Percentiles rank a stretch among this genome's conserved stretches.
phyloP scores from a whole-genome alignment of 1,140 invertebrate species.

The Cyrtorhinus lividipennis region DNA sequence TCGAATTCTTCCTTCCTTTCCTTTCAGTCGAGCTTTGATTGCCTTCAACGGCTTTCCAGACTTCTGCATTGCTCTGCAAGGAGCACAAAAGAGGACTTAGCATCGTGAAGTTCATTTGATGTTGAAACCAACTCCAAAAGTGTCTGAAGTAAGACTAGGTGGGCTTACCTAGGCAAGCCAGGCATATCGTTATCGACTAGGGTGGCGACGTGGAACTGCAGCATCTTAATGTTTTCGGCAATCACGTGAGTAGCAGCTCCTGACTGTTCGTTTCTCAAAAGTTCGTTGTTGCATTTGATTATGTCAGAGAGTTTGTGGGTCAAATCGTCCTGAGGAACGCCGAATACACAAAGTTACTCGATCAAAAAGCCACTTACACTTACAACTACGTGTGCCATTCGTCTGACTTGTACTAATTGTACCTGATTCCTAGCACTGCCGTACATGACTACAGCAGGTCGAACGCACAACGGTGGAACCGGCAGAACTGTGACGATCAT shows the following conservation, averaged over 20 bases:
- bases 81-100: slow-evolving; percentile 24
- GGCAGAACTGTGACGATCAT: slow-evolving; percentile 97
- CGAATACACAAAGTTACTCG: slow-evolving; percentile 13
- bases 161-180: slow-evolving; percentile 64
- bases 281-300: slow-evolving; percentile 96
- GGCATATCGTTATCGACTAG: slow-evolving; percentile 98
- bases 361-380: too few relatives aligned
- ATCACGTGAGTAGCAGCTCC: slow-evolving; percentile 96
- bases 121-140: too few relatives aligned
- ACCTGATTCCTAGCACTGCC: slow-evolving; percentile 89
- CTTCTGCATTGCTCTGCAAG: slow-evolving; percentile 89
- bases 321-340: slow-evolving; percentile 82
- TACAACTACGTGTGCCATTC: too few relatives aligned
- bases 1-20: slow-evolving; percentile 95
- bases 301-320: slow-evolving; percentile 98
- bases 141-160: neutral
- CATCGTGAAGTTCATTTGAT: neutral
- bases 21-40: slow-evolving; percentile 77
- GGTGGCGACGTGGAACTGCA: slow-evolving; percentile 98
- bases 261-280: slow-evolving; percentile 85
- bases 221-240: slow-evolving; percentile 90
- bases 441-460: slow-evolving; percentile 98
- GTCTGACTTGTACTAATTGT: slow-evolving; percentile 10
- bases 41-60: slow-evolving; percentile 97
- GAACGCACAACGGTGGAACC: slow-evolving; percentile 82